A percentile compares a stretch with the other conserved stretches of the same genome.
Conservation (phyloP, 2,113 vertebrate genomes). For the Clarias magur region DNA sequence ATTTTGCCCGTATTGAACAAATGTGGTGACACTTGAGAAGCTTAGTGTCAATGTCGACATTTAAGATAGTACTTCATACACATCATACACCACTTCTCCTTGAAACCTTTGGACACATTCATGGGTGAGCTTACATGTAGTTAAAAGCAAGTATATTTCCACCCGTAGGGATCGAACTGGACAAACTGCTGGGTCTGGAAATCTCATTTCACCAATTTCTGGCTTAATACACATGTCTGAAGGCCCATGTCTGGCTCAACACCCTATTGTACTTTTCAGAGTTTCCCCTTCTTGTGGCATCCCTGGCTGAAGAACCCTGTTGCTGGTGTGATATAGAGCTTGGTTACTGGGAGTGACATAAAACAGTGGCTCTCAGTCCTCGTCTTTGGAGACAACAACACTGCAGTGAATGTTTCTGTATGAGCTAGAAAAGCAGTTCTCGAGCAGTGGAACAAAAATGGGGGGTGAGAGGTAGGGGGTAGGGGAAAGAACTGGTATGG, state of each 20-base stretch:
- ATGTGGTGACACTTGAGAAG: too few species aligned
- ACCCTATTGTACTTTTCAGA: background rate
- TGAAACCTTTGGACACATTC: too few species aligned
- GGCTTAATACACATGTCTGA: background rate
- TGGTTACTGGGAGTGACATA: background rate
- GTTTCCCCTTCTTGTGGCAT: background rate
- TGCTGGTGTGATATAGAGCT: constrained; percentile 8
- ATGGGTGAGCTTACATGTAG: too few species aligned
- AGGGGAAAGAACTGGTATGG: background rate
- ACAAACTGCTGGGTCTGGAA: background rate
- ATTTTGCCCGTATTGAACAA: too few species aligned
- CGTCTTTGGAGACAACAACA: background rate
- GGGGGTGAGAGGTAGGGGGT: background rate
- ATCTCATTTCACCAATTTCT: background rate
- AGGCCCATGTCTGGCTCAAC: background rate
- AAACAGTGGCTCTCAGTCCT: background rate
- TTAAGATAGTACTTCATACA: too few species aligned
- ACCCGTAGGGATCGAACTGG: background rate
- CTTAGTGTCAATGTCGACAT: too few species aligned
- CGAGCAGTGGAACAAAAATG: background rate
- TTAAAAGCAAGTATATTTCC: too few species aligned
- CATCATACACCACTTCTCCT: too few species aligned
- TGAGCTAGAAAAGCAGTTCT: background rate
- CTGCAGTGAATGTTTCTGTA: constrained; percentile 1
- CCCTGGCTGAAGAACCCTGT: background rate